Evolutionary conservation across 2,797 vertebrate genomes (phyloP), one percentile per base, ranked within the genome.

Genomic region (Phalanger gymnotis): DNA sequence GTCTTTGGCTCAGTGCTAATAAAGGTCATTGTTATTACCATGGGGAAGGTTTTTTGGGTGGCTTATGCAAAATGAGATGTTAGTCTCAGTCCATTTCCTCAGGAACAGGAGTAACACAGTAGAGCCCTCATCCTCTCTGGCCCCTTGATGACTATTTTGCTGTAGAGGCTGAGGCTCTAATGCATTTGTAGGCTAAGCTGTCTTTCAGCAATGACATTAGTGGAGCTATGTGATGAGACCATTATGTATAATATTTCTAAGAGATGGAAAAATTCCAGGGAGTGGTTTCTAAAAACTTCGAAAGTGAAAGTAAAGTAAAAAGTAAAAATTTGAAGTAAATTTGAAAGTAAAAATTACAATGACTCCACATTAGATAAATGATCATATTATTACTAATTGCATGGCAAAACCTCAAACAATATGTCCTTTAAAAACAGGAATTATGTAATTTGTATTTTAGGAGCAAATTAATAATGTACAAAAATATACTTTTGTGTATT

Each of bases 331-430:
- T 28, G 27, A 57, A 10, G 27, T 27, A 56, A 56, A 57, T 91
- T 92, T 96, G 90, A 94, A 90, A 94, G 90, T 87, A 95, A 94
- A 94, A 94, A 47, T 6, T 30, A 55, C 30, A 28, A 31, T 11
- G 22, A 93, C 11, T 55, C 54, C 57, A 61, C 22, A 34, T 94
- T 54, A 31, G 5, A 12, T 28, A 1, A 2, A 57, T 52, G 19
- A 16, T 66, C 52, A 53, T 94, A 52, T 22, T 57, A 47, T 87
- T 92, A 66, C 51, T 93, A 52, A 0, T 30, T 87, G 3, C 0
- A 34, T 94, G 91, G 87, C 51, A 91, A 53, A 34, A 47, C 92
- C 87, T 96, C 47, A 47, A 47, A 25, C 40, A 47, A 11, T 25
- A 11, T 47, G 73, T 81, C 40, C 40, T 25, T 81, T 81, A 81